These are phyloP conservation scores for Alectura lathami DNA, from an alignment of 2,113 vertebrate species.

Conservation along the genomic window DNA sequence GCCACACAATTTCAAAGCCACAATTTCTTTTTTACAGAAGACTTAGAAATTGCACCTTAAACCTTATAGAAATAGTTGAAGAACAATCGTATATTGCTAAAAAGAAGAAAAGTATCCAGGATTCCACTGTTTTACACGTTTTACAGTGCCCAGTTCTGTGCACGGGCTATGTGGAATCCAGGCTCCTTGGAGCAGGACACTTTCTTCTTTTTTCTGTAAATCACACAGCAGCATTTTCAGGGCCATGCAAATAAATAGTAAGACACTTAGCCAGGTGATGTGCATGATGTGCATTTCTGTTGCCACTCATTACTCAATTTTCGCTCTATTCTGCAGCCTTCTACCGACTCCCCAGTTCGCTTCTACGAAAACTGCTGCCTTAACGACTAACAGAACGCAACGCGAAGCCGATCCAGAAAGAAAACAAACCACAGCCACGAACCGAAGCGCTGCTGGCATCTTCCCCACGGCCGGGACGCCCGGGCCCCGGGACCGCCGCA, in stretches of 20 bases:
- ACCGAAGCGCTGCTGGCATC: no score
- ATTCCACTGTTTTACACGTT: not conserved
- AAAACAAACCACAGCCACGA: not conserved
- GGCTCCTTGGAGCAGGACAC: not conserved
- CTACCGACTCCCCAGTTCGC: accelerated
- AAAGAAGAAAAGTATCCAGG: not conserved
- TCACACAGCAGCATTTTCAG: not conserved
- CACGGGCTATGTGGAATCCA: not conserved
- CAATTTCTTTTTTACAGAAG: not conserved
- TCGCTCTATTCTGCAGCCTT: not conserved
- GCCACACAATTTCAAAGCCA: no score
- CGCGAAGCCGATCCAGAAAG: no score
- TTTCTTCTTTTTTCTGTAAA: slow-evolving; percentile 5
- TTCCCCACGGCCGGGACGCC: not conserved
- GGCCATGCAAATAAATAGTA: slow-evolving; percentile 10
- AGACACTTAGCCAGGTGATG: not conserved
- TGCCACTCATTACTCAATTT: not conserved
- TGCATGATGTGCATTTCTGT: not conserved
- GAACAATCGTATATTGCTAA: not conserved
- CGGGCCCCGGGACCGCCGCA: no score
- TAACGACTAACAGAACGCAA: not conserved
- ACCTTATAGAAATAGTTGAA: not conserved
- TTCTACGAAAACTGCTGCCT: no score
- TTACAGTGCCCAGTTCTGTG: no score
- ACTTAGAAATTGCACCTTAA: not conserved